A percentile compares a stretch with the other conserved stretches of the same genome.
Conservation (phyloP, 2,113 vertebrate species). For the Dendropsophus ebraccatus region DNA sequence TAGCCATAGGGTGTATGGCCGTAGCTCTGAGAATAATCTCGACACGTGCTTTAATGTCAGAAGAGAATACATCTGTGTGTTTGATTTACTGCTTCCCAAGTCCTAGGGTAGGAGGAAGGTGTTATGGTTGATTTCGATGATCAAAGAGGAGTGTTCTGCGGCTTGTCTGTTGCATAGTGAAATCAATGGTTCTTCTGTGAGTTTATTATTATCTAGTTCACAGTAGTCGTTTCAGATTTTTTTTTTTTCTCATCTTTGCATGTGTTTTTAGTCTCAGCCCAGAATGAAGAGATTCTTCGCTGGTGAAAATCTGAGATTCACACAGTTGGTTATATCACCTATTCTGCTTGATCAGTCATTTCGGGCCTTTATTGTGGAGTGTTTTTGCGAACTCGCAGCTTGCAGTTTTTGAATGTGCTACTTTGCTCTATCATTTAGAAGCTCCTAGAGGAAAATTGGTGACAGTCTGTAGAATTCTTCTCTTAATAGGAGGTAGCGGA, state of each 20-base stretch:
- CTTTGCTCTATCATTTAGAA: constrained; percentile 1
- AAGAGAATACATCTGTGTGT: constrained; percentile 50
- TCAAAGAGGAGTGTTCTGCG: constrained; percentile 35
- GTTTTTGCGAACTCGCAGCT: constrained; percentile 1
- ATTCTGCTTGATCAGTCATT: constrained; percentile 33
- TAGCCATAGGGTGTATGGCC: constrained; percentile 36
- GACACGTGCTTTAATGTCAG: constrained; percentile 43
- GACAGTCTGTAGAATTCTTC: neutral
- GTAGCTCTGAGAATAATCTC: constrained; percentile 35
- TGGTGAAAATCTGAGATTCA: neutral
- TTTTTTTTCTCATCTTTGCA: constrained; percentile 37
- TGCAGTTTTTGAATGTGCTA: constrained; percentile 25
- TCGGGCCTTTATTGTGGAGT: constrained; percentile 18
- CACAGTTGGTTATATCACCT: constrained; percentile 24
- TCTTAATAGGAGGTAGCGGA: neutral
- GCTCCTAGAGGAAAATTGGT: neutral
- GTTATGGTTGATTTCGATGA: constrained; percentile 50
- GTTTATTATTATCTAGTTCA: constrained; percentile 24
- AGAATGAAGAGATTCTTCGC: constrained; percentile 21
- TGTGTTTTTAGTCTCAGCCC: constrained; percentile 19
- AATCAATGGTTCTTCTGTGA: constrained; percentile 33
- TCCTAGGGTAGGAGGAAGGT: constrained; percentile 45
- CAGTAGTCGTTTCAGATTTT: constrained; percentile 31
- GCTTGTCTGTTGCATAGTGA: constrained; percentile 27
- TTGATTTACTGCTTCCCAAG: constrained; percentile 35